phyloP scores from a whole-genome alignment of 2,888 invertebrate species.

The Epinotia demarniana region DNA sequence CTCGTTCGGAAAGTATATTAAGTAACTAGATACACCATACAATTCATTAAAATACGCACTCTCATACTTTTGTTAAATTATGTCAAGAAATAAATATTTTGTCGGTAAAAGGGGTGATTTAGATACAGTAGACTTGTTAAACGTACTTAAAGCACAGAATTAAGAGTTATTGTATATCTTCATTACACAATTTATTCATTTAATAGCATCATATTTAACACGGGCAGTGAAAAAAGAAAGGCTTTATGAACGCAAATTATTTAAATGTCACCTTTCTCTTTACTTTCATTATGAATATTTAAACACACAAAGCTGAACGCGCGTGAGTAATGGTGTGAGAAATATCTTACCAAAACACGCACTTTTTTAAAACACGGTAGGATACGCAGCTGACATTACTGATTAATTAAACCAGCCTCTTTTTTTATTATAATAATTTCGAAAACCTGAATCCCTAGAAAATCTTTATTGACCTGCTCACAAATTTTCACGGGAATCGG shows the following conservation, averaged over 20 bases:
- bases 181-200: slow-evolving; percentile 15
- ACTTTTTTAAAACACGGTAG: not conserved
- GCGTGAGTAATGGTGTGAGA: slow-evolving; percentile 36
- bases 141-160: not conserved
- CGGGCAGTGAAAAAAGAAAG: slow-evolving; percentile 44
- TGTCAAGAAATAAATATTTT: not conserved
- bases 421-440: too few relatives aligned
- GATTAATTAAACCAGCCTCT: too few relatives aligned
- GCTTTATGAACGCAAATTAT: slow-evolving; percentile 62
- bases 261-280: slow-evolving; percentile 72
- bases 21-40: too few relatives aligned
- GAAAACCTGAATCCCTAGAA: too few relatives aligned
- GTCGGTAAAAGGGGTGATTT: not conserved
- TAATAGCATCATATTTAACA: slow-evolving; percentile 15
- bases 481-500: too few relatives aligned
- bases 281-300: slow-evolving; percentile 69
- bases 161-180: slow-evolving; percentile 40
- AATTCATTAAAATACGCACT: not conserved
- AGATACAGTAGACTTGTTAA: not conserved
- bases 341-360: not conserved
- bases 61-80: not conserved
- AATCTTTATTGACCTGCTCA: too few relatives aligned
- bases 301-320: slow-evolving; percentile 63
- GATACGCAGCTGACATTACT: not conserved
- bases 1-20: too few relatives aligned